Conservation (phyloP, 2,797 vertebrate genomes). For the Etheostoma nigrum region DNA sequence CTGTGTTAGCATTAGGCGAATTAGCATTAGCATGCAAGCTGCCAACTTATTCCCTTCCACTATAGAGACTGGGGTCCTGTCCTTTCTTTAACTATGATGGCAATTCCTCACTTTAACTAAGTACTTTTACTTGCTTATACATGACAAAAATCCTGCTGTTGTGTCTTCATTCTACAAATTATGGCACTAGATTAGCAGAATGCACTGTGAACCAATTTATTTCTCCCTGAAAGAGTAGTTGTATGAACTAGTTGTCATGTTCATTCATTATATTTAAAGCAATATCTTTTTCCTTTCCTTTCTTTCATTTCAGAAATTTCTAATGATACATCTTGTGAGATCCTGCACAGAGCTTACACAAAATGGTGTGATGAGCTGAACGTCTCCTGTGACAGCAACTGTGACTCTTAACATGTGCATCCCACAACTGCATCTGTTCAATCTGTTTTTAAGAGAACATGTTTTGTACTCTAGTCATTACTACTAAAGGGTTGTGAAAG, state of each 20-base stretch:
- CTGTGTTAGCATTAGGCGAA: too few species aligned
- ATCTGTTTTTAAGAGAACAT: constrained; percentile 2
- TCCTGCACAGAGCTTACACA: constrained; percentile 77
- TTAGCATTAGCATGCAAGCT: not conserved
- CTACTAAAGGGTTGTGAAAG: not conserved
- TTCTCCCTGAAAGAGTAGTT: not conserved
- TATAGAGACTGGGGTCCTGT: not conserved
- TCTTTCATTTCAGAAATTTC: constrained; percentile 84
- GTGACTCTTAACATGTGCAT: constrained; percentile 27
- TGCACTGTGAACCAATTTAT: not conserved
- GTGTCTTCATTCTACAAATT: too few species aligned
- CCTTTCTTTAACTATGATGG: not conserved
- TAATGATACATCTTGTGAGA: constrained; percentile 82
- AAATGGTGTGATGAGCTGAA: constrained; percentile 84
- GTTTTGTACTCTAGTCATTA: not conserved
- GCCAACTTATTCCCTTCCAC: not conserved
- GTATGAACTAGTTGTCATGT: not conserved
- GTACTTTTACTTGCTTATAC: not conserved
- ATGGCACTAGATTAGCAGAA: not conserved
- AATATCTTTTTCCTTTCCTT: not conserved
- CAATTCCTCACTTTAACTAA: not conserved
- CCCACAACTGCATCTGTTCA: not conserved
- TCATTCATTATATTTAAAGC: not conserved
- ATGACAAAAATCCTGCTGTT: not conserved
- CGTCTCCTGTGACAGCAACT: constrained; percentile 30